Percentiles rank a stretch among this genome's conserved stretches.
phyloP scores from a whole-genome alignment of 2,113 vertebrate genomes.

The Recurvirostra avosetta region DNA sequence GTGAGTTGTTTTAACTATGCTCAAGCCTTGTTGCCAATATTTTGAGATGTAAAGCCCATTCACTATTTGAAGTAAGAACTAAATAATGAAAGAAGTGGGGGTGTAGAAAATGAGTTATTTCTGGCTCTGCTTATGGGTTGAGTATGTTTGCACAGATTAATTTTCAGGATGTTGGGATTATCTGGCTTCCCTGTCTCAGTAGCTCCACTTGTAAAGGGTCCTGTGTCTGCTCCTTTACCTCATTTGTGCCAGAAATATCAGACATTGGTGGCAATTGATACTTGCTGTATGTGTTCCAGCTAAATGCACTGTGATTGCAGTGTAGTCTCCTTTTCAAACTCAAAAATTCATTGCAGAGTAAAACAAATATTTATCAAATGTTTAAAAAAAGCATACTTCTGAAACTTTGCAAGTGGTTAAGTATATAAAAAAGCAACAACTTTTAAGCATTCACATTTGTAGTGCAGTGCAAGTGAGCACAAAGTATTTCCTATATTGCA shows the following conservation, averaged over 20 bases:
- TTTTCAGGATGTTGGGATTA: background rate
- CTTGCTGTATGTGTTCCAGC: background rate
- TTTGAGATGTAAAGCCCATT: background rate
- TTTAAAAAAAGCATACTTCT: background rate
- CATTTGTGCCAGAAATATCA: background rate
- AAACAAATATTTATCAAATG: background rate
- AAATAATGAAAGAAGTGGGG: background rate
- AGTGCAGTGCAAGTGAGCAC: background rate
- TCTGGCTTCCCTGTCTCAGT: background rate
- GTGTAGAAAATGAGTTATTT: background rate
- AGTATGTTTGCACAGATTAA: background rate
- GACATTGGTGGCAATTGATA: background rate
- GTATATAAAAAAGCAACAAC: background rate
- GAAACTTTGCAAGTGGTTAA: background rate
- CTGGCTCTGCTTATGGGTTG: background rate
- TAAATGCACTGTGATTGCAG: background rate
- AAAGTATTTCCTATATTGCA: background rate
- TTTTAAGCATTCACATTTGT: background rate
- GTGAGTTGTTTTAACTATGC: background rate
- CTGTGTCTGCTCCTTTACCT: background rate
- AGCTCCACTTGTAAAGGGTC: background rate
- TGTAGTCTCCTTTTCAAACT: background rate
- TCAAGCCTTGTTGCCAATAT: background rate
- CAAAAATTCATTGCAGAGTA: background rate
- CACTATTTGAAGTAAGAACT: background rate